phyloP scores from a whole-genome alignment of 2,888 invertebrate species.

The Isotomurus palustris region DNA sequence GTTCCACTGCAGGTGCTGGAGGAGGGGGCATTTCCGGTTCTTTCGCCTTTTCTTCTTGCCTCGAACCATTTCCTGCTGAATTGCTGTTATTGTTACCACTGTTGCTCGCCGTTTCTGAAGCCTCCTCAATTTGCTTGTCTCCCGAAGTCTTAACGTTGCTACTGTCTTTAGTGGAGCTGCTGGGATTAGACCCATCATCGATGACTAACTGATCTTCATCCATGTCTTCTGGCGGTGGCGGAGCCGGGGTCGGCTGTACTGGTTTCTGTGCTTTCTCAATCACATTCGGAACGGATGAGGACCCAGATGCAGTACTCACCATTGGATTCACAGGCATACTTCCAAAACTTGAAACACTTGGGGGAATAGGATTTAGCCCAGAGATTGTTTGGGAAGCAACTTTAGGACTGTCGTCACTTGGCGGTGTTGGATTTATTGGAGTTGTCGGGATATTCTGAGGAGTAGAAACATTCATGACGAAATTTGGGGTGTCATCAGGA shows the following conservation, averaged over 20 bases:
- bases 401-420: slow-evolving; percentile 14
- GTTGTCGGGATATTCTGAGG: slow-evolving; percentile 39
- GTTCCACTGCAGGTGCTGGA: slow-evolving; percentile 3
- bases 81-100: not conserved
- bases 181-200: slow-evolving; percentile 13
- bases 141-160: no score
- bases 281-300: not conserved
- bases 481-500: slow-evolving; percentile 34
- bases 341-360: not conserved
- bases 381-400: slow-evolving; percentile 25
- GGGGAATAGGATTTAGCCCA: slow-evolving; percentile 13
- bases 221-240: slow-evolving; percentile 16
- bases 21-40: slow-evolving; percentile 21
- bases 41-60: slow-evolving; percentile 2
- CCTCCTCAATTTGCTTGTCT: no score
- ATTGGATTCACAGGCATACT: not conserved
- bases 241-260: slow-evolving; percentile 3
- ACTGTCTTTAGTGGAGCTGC: not conserved
- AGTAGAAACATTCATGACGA: slow-evolving; percentile 21
- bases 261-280: slow-evolving; percentile 18
- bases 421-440: slow-evolving; percentile 18
- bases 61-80: not conserved
- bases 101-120: not conserved
- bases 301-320: not conserved
- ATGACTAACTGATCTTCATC: slow-evolving; percentile 38